Conservation (phyloP, 1,140 invertebrate genomes). For the Sesamia nonagrioides region DNA sequence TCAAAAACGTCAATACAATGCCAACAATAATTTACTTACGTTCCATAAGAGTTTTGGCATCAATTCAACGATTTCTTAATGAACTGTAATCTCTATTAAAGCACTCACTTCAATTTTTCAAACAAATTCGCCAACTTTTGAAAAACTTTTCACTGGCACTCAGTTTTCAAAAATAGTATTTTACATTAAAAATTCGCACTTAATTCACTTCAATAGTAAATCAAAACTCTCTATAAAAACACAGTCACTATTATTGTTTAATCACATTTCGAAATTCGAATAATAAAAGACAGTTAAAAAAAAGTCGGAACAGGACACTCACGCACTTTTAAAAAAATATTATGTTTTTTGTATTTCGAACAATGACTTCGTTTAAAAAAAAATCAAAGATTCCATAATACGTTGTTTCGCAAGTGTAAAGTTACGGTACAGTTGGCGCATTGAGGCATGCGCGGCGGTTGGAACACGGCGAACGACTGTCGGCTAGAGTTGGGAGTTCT, state of each 20-base stretch:
- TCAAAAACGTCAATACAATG: slow-evolving; percentile 27
- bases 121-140: slow-evolving; percentile 25
- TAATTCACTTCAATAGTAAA: neutral
- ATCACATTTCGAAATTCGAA: neutral
- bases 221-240: neutral
- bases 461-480: slow-evolving; percentile 35
- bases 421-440: neutral
- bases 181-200: neutral
- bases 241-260: neutral
- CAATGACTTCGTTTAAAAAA: neutral
- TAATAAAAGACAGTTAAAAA: neutral
- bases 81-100: slow-evolving; percentile 25
- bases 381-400: neutral
- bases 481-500: neutral
- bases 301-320: neutral
- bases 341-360: no score
- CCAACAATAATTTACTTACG: slow-evolving; percentile 47
- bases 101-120: slow-evolving; percentile 30
- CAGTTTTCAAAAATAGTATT: neutral
- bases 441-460: slow-evolving; percentile 36
- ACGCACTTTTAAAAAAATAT: neutral
- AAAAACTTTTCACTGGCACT: slow-evolving; percentile 1
- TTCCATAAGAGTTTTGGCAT: slow-evolving; percentile 38
- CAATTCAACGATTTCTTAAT: slow-evolving; percentile 50
- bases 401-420: slow-evolving; percentile 28